Percentiles rank a stretch among this genome's conserved stretches.
phyloP scores from a whole-genome alignment of 1,140 invertebrate genomes.

The Caenorhabditis briggsae region DNA sequence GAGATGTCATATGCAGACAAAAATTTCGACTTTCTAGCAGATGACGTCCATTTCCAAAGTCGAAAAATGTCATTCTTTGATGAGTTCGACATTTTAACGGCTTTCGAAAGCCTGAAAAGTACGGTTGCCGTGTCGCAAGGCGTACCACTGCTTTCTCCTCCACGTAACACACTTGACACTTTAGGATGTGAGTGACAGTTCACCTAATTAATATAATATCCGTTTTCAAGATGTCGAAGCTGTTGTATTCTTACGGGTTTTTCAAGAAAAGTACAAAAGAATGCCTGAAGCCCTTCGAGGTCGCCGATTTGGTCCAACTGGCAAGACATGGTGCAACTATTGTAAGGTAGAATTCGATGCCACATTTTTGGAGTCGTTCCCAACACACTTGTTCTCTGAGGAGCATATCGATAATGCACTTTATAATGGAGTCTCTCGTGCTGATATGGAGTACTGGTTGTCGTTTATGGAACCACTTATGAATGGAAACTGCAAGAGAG shows the following conservation, averaged over 20 bases:
- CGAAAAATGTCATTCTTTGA: neutral
- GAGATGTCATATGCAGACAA: neutral
- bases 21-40: neutral
- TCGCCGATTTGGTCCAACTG: neutral
- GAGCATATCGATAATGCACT: neutral
- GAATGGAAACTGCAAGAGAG: neutral
- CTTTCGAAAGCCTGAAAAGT: constrained; percentile 13
- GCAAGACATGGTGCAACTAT: neutral
- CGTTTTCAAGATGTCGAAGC: neutral
- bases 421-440: neutral
- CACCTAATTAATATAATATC: neutral
- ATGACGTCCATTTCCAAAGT: no score
- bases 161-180: neutral
- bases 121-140: neutral
- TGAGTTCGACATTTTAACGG: neutral
- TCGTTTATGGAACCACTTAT: neutral
- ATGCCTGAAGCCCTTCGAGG: neutral
- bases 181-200: neutral
- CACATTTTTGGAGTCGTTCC: neutral
- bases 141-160: neutral
- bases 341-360: constrained; percentile 1
- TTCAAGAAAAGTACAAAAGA: neutral
- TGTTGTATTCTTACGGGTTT: neutral
- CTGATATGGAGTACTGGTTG: neutral
- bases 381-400: neutral